phyloP scores from a whole-genome alignment of 2,797 vertebrate species.

The Tapera naevia region DNA sequence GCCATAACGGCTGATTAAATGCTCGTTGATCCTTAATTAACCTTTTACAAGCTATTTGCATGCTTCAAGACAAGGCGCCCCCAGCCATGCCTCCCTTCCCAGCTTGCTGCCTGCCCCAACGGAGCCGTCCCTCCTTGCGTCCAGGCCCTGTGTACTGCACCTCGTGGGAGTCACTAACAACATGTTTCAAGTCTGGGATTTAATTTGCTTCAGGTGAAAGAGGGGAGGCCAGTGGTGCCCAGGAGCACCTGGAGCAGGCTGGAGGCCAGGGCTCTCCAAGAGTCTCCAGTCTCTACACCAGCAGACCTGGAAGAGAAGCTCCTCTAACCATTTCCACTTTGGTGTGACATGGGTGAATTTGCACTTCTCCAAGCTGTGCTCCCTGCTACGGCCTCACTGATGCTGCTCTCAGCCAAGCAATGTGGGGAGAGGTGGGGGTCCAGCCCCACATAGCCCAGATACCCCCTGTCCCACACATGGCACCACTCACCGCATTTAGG shows the following conservation, averaged over 20 bases:
- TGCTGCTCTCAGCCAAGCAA: background rate
- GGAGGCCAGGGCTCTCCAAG: rapidly evolving
- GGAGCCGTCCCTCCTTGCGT: background rate
- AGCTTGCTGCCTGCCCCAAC: background rate
- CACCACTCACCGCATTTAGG: constrained; percentile 65
- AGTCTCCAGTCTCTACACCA: background rate
- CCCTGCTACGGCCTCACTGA: background rate
- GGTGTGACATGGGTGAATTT: rapidly evolving
- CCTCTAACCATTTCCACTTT: background rate
- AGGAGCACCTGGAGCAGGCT: background rate
- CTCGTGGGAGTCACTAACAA: rapidly evolving
- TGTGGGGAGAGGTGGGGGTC: rapidly evolving
- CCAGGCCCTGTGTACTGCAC: rapidly evolving
- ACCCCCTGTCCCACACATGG: background rate
- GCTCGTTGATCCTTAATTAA: constrained; percentile 59
- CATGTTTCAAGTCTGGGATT: background rate
- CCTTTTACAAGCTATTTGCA: constrained; percentile 64
- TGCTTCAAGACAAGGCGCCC: constrained; percentile 3
- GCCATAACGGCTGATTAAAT: constrained; percentile 51
- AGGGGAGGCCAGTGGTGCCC: background rate
- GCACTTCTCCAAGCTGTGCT: background rate
- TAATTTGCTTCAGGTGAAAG: background rate
- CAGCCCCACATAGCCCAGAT: background rate
- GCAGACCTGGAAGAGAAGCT: rapidly evolving
- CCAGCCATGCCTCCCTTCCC: background rate